A percentile compares a stretch with the other conserved stretches of the same genome.
phyloP scores from a whole-genome alignment of 2,113 vertebrate genomes.

The Corvus cornix region DNA sequence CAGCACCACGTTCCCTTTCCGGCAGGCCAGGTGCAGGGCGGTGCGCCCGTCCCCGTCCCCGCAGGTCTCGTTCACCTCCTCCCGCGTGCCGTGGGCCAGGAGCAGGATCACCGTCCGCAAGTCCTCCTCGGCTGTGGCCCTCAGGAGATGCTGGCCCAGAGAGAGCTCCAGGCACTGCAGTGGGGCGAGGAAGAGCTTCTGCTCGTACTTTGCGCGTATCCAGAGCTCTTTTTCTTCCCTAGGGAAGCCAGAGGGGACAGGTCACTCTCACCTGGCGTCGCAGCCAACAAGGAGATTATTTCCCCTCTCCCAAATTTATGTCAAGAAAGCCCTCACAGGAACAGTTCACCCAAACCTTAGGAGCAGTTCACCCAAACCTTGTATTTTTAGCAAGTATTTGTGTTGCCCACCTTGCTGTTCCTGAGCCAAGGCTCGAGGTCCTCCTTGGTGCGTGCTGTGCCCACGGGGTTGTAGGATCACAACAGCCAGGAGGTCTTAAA shows the following conservation, averaged over 20 bases:
- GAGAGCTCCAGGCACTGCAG: conserved; percentile 82
- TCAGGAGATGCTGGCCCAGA: conserved; percentile 90
- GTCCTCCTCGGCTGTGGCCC: conserved; percentile 89
- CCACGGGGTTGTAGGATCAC: accelerated
- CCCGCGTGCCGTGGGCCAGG: conserved; percentile 88
- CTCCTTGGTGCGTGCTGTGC: neutral
- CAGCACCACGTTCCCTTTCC: conserved; percentile 90
- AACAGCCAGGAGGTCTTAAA: neutral
- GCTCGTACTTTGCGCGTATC: conserved; percentile 97
- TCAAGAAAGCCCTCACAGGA: neutral
- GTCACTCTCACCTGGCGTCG: neutral
- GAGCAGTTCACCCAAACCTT: neutral
- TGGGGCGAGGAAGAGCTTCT: conserved; percentile 90
- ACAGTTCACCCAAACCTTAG: neutral
- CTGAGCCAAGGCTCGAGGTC: accelerated
- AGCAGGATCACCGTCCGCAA: conserved; percentile 87
- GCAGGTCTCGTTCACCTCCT: conserved; percentile 94
- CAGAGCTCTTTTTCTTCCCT: conserved; percentile 97
- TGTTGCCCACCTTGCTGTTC: neutral
- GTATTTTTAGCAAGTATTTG: neutral
- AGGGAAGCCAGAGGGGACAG: conserved; percentile 23
- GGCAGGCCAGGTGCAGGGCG: conserved; percentile 89
- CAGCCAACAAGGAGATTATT: neutral
- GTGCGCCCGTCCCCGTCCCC: conserved; percentile 92
- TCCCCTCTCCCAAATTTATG: neutral